Percentiles rank a stretch among this genome's conserved stretches.
Evolutionary conservation across 2,113 vertebrate genomes (phyloP).

Genomic region (Pangasianodon hypophthalmus): DNA sequence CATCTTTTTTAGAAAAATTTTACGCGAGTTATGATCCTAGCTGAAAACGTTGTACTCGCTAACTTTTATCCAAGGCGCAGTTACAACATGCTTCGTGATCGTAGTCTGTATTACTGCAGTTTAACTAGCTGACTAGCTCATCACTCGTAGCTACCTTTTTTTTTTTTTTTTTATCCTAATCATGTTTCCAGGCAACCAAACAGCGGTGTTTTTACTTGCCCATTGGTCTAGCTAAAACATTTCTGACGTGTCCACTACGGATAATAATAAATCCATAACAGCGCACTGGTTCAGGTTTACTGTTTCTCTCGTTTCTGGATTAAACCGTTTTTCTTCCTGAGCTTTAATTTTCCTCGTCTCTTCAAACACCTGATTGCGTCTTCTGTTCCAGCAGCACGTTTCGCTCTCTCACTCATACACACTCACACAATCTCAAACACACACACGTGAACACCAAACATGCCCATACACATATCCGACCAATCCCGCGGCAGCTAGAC

Average conservation of each 20-base stretch:
- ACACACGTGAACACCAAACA: neutral
- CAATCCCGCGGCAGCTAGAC: neutral
- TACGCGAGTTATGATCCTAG: too few relatives aligned
- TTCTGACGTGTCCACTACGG: neutral
- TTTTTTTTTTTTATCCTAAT: neutral
- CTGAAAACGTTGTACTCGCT: too few relatives aligned
- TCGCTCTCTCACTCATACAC: neutral
- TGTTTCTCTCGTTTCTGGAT: neutral
- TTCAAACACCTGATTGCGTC: neutral
- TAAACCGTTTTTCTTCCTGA: neutral
- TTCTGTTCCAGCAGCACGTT: neutral
- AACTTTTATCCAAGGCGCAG: too few relatives aligned
- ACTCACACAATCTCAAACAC: neutral
- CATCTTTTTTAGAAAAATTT: too few relatives aligned
- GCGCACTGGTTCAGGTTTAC: neutral
- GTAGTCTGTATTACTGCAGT: too few relatives aligned
- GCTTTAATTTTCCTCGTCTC: neutral
- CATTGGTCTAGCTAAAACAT: neutral
- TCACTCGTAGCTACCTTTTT: too few relatives aligned
- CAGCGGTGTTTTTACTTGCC: neutral
- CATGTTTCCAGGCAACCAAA: neutral
- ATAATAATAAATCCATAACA: neutral
- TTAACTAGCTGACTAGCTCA: too few relatives aligned
- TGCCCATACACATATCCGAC: constrained; percentile 31
- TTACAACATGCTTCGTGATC: too few relatives aligned